Evolutionary conservation across 2,797 vertebrate species (phyloP), one percentile per base, ranked within the genome.

Genomic region (Margarornis squamiger): DNA sequence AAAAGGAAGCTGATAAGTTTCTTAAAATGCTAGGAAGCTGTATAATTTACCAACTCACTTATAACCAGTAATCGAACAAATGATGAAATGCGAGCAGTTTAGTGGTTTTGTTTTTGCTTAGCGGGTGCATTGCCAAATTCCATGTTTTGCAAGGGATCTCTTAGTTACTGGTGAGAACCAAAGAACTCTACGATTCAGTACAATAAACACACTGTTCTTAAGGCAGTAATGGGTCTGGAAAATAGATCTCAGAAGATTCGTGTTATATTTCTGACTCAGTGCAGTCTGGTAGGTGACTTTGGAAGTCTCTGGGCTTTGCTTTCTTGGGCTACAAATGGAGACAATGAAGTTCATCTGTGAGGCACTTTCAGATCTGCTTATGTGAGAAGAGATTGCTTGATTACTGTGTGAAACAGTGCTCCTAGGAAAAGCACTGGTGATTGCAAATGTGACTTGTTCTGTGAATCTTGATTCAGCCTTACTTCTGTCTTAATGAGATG

Each of bases 131-230:
- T 78, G 80, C 85, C 91, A 92, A 26, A 82, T 91, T 92, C 58
- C 39, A 13, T 4, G 1, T 79, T 78, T 95, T 95, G 80, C 63
- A 43, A 29, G 54, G 54, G 45, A 74, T 86, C 70, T 81, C 71
- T 57, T 77, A 27, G 74, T 78, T 91, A 52, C 66, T 91, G 75
- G 48, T 58, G 41, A 71, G 84, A 89, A 61, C 55, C 65, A 76
- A 88, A 70, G 62, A 81, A 30, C 51, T 84, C 45, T 92, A 67
- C 32, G 0, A 21, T 77, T 83, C 49, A 73, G 75, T 67, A 80
- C 86, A 94, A 77, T 82, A 71, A 87, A 72, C 14, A 12, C 36
- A 18, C 81, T 95, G 77, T 88, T 95, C 61, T 85, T 76, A 80
- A 32, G 63, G 78, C 78, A 77, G 30, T 70, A 61, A n/a, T 13